Evolutionary conservation across 2,113 vertebrate genomes (phyloP).

Genomic region (Phoxinus phoxinus): DNA sequence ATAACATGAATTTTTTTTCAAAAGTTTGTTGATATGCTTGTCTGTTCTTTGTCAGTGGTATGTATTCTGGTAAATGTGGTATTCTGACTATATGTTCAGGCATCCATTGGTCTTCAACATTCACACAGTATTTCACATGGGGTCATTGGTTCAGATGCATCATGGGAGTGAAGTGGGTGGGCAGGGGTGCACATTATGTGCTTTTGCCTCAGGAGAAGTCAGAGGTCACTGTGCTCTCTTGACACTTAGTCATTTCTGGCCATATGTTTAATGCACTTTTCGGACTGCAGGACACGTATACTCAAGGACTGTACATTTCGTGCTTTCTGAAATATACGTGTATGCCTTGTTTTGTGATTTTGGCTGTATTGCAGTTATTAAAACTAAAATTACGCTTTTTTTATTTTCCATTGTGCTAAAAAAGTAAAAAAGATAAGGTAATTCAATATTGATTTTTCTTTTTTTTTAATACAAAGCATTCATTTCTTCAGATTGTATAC

Average conservation of each 20-base stretch:
- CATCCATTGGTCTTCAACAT: neutral
- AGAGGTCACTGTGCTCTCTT: constrained; percentile 52
- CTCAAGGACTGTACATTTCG: neutral
- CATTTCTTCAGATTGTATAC: neutral
- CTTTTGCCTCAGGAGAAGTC: constrained; percentile 36
- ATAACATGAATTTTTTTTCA: neutral
- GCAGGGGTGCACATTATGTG: constrained; percentile 32
- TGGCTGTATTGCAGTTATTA: neutral
- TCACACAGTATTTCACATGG: constrained; percentile 16
- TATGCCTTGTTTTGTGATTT: neutral
- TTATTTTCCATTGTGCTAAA: neutral
- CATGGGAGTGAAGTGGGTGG: constrained; percentile 38
- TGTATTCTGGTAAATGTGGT: neutral
- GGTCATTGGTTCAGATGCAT: constrained; percentile 34
- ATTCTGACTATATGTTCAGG: neutral
- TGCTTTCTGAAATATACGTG: neutral
- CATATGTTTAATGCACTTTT: constrained; percentile 34
- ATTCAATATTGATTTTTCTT: neutral
- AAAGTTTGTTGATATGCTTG: neutral
- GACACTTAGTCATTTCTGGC: constrained; percentile 25
- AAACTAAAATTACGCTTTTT: neutral
- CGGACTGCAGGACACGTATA: neutral
- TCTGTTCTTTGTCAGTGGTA: neutral
- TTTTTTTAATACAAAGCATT: neutral
- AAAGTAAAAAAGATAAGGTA: neutral